These are phyloP conservation scores for Lacanobia oleracea DNA, from an alignment of 2,888 invertebrate species.

Conservation along the genomic window DNA sequence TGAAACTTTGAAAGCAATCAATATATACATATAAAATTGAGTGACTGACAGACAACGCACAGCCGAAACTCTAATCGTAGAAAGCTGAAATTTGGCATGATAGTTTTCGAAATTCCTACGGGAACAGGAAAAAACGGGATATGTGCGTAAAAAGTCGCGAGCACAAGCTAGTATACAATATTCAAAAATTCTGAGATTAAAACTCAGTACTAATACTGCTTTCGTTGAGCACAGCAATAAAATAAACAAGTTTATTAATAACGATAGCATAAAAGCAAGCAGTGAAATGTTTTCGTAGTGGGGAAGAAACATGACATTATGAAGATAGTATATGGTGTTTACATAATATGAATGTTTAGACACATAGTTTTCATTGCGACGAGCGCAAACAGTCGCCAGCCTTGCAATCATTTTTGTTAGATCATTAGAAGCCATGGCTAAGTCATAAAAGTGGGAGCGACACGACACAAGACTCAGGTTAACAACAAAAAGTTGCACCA, in stretches of 20 bases:
- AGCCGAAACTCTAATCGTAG: too few relatives aligned
- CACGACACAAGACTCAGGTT: neutral
- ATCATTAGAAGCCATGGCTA: neutral
- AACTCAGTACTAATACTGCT: neutral
- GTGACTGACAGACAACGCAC: too few relatives aligned
- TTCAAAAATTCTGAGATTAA: neutral
- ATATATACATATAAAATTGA: too few relatives aligned
- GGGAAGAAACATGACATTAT: neutral
- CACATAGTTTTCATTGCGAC: neutral
- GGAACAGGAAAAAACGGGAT: too few relatives aligned
- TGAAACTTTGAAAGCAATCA: neutral
- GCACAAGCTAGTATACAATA: too few relatives aligned
- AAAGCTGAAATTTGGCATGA: too few relatives aligned
- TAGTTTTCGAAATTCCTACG: too few relatives aligned
- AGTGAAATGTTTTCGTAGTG: neutral
- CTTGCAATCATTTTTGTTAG: neutral
- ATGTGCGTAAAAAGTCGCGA: too few relatives aligned
- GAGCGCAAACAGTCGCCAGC: neutral
- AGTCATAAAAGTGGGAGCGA: neutral
- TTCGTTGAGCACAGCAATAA: neutral
- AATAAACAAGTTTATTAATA: slow-evolving; percentile 4
- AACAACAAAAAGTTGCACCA: too few relatives aligned
- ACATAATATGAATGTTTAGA: neutral
- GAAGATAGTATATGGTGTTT: neutral
- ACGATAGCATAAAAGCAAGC: neutral